Evolutionary conservation across 2,797 vertebrate species (phyloP).

Genomic region (Okamejei kenojei): DNA sequence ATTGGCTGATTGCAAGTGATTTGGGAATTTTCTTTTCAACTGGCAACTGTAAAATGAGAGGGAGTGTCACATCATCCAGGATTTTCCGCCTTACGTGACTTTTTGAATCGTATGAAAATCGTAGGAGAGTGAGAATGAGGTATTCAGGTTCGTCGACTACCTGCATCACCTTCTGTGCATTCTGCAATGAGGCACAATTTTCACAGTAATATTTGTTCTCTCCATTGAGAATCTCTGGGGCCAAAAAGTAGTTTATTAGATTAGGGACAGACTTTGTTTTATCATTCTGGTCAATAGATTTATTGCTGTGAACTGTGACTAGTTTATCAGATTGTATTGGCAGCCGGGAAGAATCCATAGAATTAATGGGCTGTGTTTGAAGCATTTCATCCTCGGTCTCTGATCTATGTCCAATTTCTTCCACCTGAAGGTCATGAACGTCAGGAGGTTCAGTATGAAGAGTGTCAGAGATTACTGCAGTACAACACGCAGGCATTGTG

Average conservation of each 20-base stretch:
- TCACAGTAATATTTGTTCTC: slow-evolving; percentile 97
- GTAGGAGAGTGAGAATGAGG: slow-evolving; percentile 90
- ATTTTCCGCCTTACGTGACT: slow-evolving; percentile 91
- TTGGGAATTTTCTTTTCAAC: slow-evolving; percentile 54
- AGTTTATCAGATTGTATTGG: slow-evolving; percentile 49
- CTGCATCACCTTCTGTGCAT: slow-evolving; percentile 88
- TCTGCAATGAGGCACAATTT: slow-evolving; percentile 82
- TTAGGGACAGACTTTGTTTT: slow-evolving; percentile 77
- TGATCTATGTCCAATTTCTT: slow-evolving; percentile 46
- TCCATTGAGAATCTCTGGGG: slow-evolving; percentile 88
- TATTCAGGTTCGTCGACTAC: slow-evolving; percentile 88
- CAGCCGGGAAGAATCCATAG: slow-evolving; percentile 34
- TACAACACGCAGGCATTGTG: slow-evolving; percentile 43
- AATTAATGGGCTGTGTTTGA: slow-evolving; percentile 44
- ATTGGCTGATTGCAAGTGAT: slow-evolving; percentile 41
- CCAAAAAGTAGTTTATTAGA: slow-evolving; percentile 90
- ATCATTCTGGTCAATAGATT: slow-evolving; percentile 46
- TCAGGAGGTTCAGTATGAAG: slow-evolving; percentile 44
- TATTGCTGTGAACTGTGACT: slow-evolving; percentile 20
- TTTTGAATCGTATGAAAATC: slow-evolving; percentile 92
- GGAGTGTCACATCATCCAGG: slow-evolving; percentile 85
- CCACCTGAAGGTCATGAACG: slow-evolving; percentile 42
- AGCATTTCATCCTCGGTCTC: slow-evolving; percentile 45
- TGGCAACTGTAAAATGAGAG: slow-evolving; percentile 75
- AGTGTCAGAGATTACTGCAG: background rate